These are phyloP conservation scores for Aphidius gifuensis DNA, from an alignment of 1,140 invertebrate genomes.

Conservation along the genomic window DNA sequence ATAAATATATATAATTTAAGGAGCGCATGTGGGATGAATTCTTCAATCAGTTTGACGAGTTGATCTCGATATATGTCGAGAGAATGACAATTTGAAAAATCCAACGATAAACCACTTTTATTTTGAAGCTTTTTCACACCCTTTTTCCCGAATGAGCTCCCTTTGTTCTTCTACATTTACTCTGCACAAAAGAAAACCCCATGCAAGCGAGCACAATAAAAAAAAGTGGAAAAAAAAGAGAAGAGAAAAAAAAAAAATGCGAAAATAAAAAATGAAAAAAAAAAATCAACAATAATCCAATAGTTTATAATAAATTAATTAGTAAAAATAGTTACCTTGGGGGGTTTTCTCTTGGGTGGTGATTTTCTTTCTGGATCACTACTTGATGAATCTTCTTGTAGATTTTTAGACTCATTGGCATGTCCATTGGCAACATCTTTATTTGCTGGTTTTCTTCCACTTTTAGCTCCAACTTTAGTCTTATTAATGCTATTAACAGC, in stretches of 20 bases:
- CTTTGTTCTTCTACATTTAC: too few relatives aligned
- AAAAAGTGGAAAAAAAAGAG: not conserved
- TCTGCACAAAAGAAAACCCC: too few relatives aligned
- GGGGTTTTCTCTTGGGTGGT: conserved; percentile 70
- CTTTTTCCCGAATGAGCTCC: too few relatives aligned
- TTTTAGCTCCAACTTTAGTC: conserved; percentile 56
- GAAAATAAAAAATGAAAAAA: conserved; percentile 1
- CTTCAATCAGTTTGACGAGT: too few relatives aligned
- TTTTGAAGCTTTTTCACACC: too few relatives aligned
- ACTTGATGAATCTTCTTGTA: conserved; percentile 69
- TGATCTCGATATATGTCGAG: too few relatives aligned
- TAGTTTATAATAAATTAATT: conserved; percentile 7
- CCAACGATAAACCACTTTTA: too few relatives aligned
- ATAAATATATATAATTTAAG: too few relatives aligned
- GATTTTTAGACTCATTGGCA: conserved; percentile 54
- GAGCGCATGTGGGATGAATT: too few relatives aligned
- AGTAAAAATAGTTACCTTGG: conserved; percentile 61
- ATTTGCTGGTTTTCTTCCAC: conserved; percentile 42
- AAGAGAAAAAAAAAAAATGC: not conserved
- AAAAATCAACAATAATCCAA: not conserved
- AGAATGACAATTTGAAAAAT: too few relatives aligned
- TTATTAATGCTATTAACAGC: conserved; percentile 69
- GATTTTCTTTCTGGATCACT: conserved; percentile 69
- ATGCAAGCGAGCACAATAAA: too few relatives aligned
- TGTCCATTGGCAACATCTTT: conserved; percentile 61